Evolutionary conservation across 2,888 invertebrate species (phyloP).

Genomic region (Deilephila porcellus): DNA sequence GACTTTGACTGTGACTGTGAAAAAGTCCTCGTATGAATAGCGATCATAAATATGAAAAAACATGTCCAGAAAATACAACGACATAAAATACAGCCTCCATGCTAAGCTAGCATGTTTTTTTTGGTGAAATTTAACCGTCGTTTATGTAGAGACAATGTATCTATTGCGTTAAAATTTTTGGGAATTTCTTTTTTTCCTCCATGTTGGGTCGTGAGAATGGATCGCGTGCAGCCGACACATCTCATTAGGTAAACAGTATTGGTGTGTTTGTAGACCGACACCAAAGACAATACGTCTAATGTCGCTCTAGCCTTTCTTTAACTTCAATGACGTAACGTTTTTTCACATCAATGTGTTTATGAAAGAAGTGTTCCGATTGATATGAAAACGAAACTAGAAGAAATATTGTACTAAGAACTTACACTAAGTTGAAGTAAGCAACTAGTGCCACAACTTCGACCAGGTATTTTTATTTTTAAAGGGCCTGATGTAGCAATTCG

Average conservation of each 20-base stretch:
- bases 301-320: slow-evolving; percentile 32
- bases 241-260: slow-evolving; percentile 78
- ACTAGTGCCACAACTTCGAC: too few relatives aligned
- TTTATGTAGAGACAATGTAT: slow-evolving; percentile 80
- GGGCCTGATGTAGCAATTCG: too few relatives aligned
- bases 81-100: slow-evolving; percentile 49
- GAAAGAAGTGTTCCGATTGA: neutral
- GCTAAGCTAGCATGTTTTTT: slow-evolving; percentile 53
- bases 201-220: slow-evolving; percentile 78
- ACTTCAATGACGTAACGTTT: slow-evolving; percentile 35
- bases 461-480: too few relatives aligned
- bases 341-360: neutral
- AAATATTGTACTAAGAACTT: too few relatives aligned
- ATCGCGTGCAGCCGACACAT: slow-evolving; percentile 71
- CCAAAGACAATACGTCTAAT: slow-evolving; percentile 44
- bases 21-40: too few relatives aligned
- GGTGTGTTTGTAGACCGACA: slow-evolving; percentile 59
- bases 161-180: slow-evolving; percentile 75
- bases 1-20: too few relatives aligned
- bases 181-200: slow-evolving; percentile 70
- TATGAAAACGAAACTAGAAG: too few relatives aligned
- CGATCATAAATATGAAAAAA: too few relatives aligned
- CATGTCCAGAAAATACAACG: neutral
- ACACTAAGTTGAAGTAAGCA: too few relatives aligned
- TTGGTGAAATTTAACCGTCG: slow-evolving; percentile 72